These are phyloP conservation scores for Amazona guildingii DNA, from an alignment of 2,113 vertebrate genomes.

Conservation along the genomic window DNA sequence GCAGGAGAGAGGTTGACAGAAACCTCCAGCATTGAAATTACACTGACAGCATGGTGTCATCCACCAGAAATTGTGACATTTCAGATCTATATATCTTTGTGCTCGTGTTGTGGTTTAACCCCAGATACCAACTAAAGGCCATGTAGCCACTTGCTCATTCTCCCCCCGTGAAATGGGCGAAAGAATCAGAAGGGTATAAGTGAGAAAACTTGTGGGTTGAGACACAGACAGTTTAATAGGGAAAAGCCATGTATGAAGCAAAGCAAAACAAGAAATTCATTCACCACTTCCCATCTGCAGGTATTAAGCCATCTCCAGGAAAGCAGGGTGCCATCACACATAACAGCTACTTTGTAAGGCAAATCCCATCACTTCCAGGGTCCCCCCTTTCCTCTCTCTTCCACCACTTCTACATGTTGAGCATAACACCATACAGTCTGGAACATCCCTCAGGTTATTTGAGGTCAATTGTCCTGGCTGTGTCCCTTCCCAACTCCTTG, in stretches of 20 bases:
- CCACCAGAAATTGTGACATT: background rate
- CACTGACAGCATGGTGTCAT: background rate
- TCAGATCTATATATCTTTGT: background rate
- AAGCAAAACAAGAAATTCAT: background rate
- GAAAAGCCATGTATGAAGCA: background rate
- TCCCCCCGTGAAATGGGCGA: fast-evolving
- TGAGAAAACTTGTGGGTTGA: background rate
- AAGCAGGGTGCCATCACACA: background rate
- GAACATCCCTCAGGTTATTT: background rate
- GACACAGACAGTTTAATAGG: background rate
- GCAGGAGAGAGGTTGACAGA: background rate
- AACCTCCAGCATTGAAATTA: background rate
- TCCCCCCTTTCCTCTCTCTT: background rate
- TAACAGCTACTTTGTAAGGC: background rate
- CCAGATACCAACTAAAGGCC: background rate
- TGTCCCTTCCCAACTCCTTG: background rate
- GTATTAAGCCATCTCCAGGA: background rate
- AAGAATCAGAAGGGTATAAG: background rate
- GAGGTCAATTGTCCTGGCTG: background rate
- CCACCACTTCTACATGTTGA: background rate
- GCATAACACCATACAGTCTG: background rate
- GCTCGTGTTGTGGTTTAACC: background rate
- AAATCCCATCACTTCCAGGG: background rate
- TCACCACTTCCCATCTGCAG: background rate
- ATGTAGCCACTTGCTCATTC: background rate